phyloP scores from a whole-genome alignment of 2,888 invertebrate species.

The Syrista parreyssii region DNA sequence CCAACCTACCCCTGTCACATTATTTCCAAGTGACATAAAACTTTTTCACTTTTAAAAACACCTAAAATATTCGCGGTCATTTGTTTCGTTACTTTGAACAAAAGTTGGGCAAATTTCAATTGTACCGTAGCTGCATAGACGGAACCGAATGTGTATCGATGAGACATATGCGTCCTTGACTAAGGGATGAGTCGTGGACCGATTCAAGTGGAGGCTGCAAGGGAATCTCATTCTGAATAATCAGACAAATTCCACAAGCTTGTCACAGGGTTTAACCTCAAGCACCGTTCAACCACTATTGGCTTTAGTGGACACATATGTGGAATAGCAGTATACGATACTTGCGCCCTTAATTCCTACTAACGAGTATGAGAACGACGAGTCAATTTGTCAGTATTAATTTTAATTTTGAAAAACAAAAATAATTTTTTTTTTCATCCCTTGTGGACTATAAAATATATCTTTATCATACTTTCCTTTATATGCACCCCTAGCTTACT shows the following conservation, averaged over 20 bases:
- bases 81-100: not conserved
- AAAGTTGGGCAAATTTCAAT: not conserved
- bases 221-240: not conserved
- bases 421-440: not conserved
- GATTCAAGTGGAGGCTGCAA: not conserved
- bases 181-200: not conserved
- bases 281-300: not conserved
- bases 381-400: not conserved
- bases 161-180: not conserved
- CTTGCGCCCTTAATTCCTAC: not conserved
- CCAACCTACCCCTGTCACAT: not conserved
- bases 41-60: not conserved
- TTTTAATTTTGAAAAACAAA: not conserved
- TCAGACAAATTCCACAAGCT: not conserved
- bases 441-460: too few relatives aligned
- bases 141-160: not conserved
- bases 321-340: not conserved
- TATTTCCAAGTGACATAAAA: not conserved
- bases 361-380: not conserved
- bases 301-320: not conserved
- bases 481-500: not conserved
- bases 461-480: too few relatives aligned
- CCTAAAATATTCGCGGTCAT: not conserved
- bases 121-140: not conserved
- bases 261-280: not conserved